Evolutionary conservation across 1,140 invertebrate species (phyloP), one percentile per base, ranked within the genome.

Genomic region (Drosophila obscura): DNA sequence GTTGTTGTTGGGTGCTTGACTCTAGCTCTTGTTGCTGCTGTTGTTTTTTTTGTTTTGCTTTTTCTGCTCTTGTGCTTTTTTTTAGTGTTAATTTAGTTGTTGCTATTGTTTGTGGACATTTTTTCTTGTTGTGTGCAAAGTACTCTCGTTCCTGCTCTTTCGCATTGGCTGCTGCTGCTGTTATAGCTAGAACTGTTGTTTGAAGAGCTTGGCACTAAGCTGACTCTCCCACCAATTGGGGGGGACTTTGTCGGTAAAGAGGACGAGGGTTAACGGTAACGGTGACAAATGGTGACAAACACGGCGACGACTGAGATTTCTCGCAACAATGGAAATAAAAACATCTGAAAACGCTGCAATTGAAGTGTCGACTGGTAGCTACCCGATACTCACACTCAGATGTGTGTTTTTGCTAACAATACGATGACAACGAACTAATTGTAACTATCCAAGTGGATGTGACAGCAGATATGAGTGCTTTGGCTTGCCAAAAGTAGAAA

Each of bases 131-230:
- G 62, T 77, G 64, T 82, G 79, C 75, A 75, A 71, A 77, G 65
- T 48, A 60, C 59, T 72, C 15, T 11, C 59, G 44, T 44, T 64
- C 41, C 58, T 50, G n/a, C 43, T 28, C 13, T 35, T 13, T 6
- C 24, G 19, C 48, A 24, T 53, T 60, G 19, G 6, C 26, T 48
- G 19, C 48, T 56, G 13, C 35, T 46, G 8, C 7, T 45, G 16
- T 39, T 65, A 31, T n/a, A 51, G 39, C 39, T 80, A 35, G 51
- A 73, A 45, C 60, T 80, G 71, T 80, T 76, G 71, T 82, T 83
- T 65, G 45, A 39, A 62, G 63, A 81, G 63, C 63, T 79, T 78
- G 79, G 72, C 79, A 81, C 59, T 81, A 81, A 81, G 79, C 78
- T 81, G 74, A 77, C 67, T 58, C 44, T 46, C n/a, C 4, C 44